Evolutionary conservation across 1,140 invertebrate species (phyloP).

Genomic region (Pararge aegeria): DNA sequence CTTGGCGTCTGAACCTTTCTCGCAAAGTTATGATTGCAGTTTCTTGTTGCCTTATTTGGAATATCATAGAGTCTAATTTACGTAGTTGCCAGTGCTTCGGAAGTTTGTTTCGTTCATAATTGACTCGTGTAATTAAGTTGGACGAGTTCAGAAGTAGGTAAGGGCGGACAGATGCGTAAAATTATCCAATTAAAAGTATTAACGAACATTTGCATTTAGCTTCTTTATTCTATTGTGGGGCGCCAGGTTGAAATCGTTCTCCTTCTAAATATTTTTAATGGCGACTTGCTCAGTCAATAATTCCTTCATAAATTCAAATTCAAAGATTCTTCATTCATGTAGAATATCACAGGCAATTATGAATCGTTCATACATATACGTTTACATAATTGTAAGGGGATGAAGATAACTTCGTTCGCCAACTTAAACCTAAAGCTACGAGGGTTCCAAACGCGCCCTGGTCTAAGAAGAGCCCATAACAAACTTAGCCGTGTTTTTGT

Average conservation of each 20-base stretch:
- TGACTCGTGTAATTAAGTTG: conserved; percentile 38
- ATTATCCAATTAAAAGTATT: conserved; percentile 45
- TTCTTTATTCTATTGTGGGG: conserved; percentile 17
- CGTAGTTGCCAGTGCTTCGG: neutral
- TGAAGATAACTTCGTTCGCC: no score
- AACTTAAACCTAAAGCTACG: no score
- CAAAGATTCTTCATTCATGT: no score
- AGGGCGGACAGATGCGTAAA: conserved; percentile 39
- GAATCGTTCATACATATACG: no score
- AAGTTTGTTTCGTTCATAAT: conserved; percentile 25
- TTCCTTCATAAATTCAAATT: no score
- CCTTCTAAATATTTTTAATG: neutral
- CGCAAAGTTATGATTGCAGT: neutral
- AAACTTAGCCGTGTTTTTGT: no score
- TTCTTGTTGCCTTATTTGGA: conserved; percentile 3
- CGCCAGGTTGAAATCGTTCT: conserved; percentile 3
- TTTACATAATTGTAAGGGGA: no score
- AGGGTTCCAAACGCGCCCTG: no score
- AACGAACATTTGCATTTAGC: conserved; percentile 39
- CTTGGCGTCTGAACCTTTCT: conserved; percentile 7
- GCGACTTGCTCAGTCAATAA: no score
- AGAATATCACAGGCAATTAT: no score
- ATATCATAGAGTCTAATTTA: conserved; percentile 6
- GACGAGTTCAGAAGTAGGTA: conserved; percentile 34
- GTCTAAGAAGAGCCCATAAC: no score